Conservation (phyloP, 2,888 invertebrate genomes). For the Dolomedes plantarius region DNA sequence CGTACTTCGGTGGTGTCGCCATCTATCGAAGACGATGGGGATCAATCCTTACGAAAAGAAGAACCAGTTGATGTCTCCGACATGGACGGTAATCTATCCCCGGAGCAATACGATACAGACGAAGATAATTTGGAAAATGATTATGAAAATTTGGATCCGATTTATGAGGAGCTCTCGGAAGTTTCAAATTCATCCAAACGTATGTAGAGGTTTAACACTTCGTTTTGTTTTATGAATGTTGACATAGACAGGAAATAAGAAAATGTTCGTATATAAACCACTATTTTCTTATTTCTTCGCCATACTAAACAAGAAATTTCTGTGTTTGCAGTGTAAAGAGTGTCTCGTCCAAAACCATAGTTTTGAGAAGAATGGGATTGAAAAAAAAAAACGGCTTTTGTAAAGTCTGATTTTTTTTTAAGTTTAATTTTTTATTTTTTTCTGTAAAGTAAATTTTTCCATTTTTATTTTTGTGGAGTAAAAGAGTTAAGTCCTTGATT, state of each 20-base stretch:
- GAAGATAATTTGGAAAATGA: conserved; percentile 79
- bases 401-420: no score
- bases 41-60: not conserved
- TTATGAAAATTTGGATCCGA: conserved; percentile 87
- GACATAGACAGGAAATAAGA: not conserved
- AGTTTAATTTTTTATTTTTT: no score
- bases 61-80: conserved; percentile 6
- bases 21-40: conserved; percentile 29
- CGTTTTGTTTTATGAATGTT: not conserved
- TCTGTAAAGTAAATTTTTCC: no score
- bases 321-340: no score
- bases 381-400: no score
- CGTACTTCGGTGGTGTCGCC: conserved; percentile 34
- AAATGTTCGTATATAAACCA: not conserved
- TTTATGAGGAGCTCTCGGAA: conserved; percentile 81
- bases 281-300: no score
- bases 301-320: no score
- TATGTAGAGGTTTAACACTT: conserved; percentile 19
- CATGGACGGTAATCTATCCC: conserved; percentile 23
- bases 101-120: conserved; percentile 42
- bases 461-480: no score
- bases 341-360: no score
- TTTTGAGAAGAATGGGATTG: no score
- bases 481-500: no score
- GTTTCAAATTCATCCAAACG: conserved; percentile 54